Base-by-base conservation (phyloP, 2,797 vertebrate species). In the Eulemur albifrons region DNA sequence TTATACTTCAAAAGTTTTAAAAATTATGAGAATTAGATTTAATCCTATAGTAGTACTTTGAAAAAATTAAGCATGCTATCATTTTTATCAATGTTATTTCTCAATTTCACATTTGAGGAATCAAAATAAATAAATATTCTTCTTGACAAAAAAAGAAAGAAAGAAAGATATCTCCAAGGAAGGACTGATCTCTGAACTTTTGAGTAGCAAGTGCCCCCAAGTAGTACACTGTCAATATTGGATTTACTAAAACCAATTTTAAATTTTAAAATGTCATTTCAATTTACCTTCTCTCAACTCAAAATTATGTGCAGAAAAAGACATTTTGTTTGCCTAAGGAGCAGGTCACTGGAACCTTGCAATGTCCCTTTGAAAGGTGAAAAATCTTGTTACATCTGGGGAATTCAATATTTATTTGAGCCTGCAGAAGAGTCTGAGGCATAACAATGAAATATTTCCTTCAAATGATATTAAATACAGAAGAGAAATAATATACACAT, bases 211-310 rank as follows among this genome's bases (percentile, higher is more conserved):
- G 20, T 84, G 32, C 7, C 18, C 40, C 48, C 57, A 70, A 83
- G 27, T 25, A 73, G n/a, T 54, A 84, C 10, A 73, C 25, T 87
- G 57, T 43, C 76, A 82, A 82, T 94, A 92, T 54, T 93, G 43
- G 21, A 94, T 96, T 92, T 92, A 85, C 67, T 94, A 87, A 97
- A 96, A 96, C 80, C 70, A 95, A 96, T 94, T 96, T 95, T 75
- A 97, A 95, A 92, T 43, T 94, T 94, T 90, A 88, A 97, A 96
- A 96, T 95, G 94, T 88, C 95, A 97, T 94, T 95, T 94, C 81
- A 93, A 90, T 96, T 97, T 96, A 88, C 40, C 43, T 82, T 91
- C 73, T 80, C 72, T 81, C 30, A 80, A 82, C 63, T 96, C 80
- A 97, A 94, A 96, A 96, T 86, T 89, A 90, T 94, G 76, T 96